Conservation (phyloP, 2,113 vertebrate species). For the Pseudopipra pipra region DNA sequence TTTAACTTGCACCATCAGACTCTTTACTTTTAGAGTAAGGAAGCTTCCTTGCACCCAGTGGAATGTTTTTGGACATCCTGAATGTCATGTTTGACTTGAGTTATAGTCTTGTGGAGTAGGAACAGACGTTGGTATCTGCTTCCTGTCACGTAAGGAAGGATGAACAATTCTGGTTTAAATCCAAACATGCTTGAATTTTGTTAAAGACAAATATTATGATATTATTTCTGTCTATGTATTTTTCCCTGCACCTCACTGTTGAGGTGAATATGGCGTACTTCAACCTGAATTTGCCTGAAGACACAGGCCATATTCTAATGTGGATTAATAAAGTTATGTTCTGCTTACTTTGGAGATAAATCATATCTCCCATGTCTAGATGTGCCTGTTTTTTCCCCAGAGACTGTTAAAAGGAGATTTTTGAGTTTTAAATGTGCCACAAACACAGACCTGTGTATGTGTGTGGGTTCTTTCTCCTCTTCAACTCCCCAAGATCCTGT, state of each 20-base stretch:
- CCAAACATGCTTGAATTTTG: not conserved
- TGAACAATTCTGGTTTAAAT: conserved; percentile 2
- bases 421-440: not conserved
- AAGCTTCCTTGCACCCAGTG: fast-evolving
- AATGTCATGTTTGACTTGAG: not conserved
- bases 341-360: not conserved
- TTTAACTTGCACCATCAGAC: not conserved
- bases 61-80: not conserved
- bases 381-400: not conserved
- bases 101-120: not conserved
- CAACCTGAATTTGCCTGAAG: not conserved
- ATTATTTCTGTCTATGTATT: not conserved
- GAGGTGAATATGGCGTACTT: not conserved
- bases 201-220: not conserved
- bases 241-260: not conserved
- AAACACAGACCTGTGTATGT: not conserved
- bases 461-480: not conserved
- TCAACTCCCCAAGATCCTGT: not conserved
- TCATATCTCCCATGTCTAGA: not conserved
- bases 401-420: not conserved
- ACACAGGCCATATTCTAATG: not conserved
- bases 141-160: not conserved
- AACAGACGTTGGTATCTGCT: not conserved
- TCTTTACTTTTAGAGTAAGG: not conserved
- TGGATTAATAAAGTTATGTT: not conserved